Conservation (phyloP, 1,140 invertebrate genomes). For the Laodelphax striatellus region DNA sequence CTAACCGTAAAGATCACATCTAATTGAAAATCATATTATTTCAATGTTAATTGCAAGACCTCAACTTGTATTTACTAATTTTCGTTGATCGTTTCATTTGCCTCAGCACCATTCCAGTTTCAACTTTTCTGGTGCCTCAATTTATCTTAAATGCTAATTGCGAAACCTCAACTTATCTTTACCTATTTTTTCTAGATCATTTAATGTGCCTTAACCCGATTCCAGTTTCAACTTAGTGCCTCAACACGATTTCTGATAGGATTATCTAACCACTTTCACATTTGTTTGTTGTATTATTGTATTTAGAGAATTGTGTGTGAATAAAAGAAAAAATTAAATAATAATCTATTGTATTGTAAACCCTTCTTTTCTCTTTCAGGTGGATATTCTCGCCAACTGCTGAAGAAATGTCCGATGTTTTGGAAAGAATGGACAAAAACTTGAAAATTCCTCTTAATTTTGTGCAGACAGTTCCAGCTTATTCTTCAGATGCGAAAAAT, state of each 20-base stretch:
- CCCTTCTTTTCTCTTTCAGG: constrained; percentile 33
- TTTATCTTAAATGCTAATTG: no score
- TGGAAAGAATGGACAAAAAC: constrained; percentile 50
- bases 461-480: constrained; percentile 50
- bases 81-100: no score
- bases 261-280: background rate
- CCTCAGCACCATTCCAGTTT: no score
- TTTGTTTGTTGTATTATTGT: constrained; percentile 3
- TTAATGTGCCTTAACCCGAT: no score
- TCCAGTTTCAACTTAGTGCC: no score
- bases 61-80: no score
- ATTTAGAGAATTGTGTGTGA: constrained; percentile 2
- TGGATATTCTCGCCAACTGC: constrained; percentile 63
- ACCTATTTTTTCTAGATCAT: no score
- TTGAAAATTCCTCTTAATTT: constrained; percentile 68
- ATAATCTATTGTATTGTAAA: background rate
- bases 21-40: background rate
- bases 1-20: no score
- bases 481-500: constrained; percentile 35
- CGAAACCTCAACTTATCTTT: no score
- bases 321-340: background rate
- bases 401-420: constrained; percentile 56
- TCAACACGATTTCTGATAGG: no score
- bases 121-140: no score
- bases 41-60: background rate